These are phyloP conservation scores for Apostichopus californicus DNA, from an alignment of 35 echinoderm and acorn worm species.

Conservation along the genomic window DNA sequence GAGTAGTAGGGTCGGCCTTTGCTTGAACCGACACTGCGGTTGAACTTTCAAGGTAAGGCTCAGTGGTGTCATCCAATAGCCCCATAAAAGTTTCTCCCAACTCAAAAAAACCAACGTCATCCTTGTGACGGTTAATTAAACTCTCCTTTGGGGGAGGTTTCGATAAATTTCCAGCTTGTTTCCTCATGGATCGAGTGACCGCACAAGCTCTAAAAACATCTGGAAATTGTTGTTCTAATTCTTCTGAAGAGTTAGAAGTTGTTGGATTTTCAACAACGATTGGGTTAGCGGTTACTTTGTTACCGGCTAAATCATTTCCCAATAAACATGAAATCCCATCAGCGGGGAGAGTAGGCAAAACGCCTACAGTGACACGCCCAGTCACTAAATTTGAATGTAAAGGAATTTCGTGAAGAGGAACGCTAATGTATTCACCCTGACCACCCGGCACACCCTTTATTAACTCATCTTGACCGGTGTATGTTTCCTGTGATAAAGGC, in stretches of 20 bases:
- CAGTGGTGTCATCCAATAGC: neutral
- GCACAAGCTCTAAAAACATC: conserved; percentile 49
- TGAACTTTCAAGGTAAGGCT: neutral
- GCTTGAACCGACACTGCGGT: neutral
- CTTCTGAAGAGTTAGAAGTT: neutral
- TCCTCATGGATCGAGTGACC: conserved; percentile 36
- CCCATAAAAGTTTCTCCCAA: neutral
- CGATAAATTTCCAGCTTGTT: neutral
- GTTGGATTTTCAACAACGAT: neutral
- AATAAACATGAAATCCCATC: conserved; percentile 26
- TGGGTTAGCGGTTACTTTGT: conserved; percentile 20
- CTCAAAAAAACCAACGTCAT: conserved; percentile 1
- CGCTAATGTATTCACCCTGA: no score
- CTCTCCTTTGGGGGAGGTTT: neutral
- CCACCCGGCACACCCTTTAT: no score
- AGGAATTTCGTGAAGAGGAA: no score
- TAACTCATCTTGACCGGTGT: no score
- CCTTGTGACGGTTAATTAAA: neutral
- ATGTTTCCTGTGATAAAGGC: no score
- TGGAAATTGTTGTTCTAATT: neutral
- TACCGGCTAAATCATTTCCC: conserved; percentile 61
- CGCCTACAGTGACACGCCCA: no score
- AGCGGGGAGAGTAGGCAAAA: conserved; percentile 43
- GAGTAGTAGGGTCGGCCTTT: conserved; percentile 25
- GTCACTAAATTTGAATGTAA: no score